Percentiles rank a stretch among this genome's conserved stretches.
These are phyloP conservation scores for Parambassis ranga DNA, from an alignment of 2,797 vertebrate genomes.

Conservation along the genomic window DNA sequence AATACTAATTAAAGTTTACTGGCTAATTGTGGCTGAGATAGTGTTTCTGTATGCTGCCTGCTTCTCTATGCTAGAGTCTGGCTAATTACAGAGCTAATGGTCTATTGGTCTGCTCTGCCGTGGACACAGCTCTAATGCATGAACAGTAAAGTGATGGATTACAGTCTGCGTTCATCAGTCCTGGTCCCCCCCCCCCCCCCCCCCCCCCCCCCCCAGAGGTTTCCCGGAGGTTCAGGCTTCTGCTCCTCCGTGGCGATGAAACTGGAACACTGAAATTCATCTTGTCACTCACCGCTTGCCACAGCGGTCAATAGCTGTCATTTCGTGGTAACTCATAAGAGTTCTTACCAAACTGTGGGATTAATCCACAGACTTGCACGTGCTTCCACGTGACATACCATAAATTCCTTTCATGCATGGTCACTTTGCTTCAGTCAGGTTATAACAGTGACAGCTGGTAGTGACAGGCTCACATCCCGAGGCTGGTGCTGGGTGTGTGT, in stretches of 20 bases:
- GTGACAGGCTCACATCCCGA: slow-evolving; percentile 47
- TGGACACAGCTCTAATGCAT: slow-evolving; percentile 57
- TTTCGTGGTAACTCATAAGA: slow-evolving; percentile 46
- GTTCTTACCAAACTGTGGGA: slow-evolving; percentile 31
- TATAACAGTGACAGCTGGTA: slow-evolving; percentile 39
- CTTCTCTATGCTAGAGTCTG: slow-evolving; percentile 42
- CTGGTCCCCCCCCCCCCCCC: no score
- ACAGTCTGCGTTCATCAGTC: slow-evolving; percentile 38
- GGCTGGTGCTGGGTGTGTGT: slow-evolving; percentile 38
- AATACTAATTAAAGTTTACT: slow-evolving; percentile 79
- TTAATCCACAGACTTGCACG: slow-evolving; percentile 16
- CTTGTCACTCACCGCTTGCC: slow-evolving; percentile 28
- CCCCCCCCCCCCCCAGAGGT: no score
- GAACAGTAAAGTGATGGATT: slow-evolving; percentile 66
- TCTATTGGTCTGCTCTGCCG: slow-evolving; percentile 57
- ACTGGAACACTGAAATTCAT: slow-evolving; percentile 24
- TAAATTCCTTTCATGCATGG: slow-evolving; percentile 35
- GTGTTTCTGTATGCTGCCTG: slow-evolving; percentile 62
- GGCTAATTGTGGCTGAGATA: slow-evolving; percentile 76
- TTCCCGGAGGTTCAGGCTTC: slow-evolving; percentile 25
- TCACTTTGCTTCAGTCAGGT: slow-evolving; percentile 30
- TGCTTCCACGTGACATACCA: slow-evolving; percentile 10
- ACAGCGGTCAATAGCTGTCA: slow-evolving; percentile 43
- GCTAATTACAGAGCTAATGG: slow-evolving; percentile 78
- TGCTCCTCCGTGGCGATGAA: slow-evolving; percentile 17